phyloP scores from a whole-genome alignment of 2,113 vertebrate genomes.

The Anas platyrhynchos region DNA sequence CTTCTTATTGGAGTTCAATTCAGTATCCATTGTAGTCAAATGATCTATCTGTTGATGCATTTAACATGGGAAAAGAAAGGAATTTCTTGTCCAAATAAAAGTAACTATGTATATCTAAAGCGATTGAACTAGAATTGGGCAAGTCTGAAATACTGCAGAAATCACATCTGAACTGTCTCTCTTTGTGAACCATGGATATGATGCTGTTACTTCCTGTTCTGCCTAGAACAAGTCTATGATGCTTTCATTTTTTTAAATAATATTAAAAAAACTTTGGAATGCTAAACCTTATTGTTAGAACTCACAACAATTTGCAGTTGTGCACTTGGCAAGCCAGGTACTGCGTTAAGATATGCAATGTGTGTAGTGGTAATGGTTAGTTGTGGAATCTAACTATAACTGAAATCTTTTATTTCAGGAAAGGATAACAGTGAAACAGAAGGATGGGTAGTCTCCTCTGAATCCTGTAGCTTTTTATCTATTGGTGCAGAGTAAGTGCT shows the following conservation, averaged over 20 bases:
- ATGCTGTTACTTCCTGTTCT: neutral
- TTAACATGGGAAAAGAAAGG: neutral
- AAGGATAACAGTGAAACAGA: slow-evolving; percentile 88
- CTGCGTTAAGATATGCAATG: neutral
- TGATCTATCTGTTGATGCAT: neutral
- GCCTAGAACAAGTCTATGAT: neutral
- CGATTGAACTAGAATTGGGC: neutral
- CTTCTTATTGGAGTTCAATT: neutral
- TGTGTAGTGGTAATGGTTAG: neutral
- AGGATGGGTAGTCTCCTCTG: slow-evolving; percentile 98
- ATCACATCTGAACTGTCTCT: neutral
- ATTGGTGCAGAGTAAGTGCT: slow-evolving; percentile 92
- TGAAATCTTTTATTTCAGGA: slow-evolving; percentile 65
- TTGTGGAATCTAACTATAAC: neutral
- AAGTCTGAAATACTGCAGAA: neutral
- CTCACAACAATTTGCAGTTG: neutral
- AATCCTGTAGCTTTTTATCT: slow-evolving; percentile 98
- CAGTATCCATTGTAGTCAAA: neutral
- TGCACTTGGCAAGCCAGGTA: neutral
- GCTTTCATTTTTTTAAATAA: neutral
- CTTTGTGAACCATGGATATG: neutral
- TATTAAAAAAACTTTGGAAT: neutral
- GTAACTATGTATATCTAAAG: neutral
- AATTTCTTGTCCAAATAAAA: neutral
- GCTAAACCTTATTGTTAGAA: neutral